Evolutionary conservation across 2,113 vertebrate species (phyloP).

Genomic region (Melanostigma gelatinosum): DNA sequence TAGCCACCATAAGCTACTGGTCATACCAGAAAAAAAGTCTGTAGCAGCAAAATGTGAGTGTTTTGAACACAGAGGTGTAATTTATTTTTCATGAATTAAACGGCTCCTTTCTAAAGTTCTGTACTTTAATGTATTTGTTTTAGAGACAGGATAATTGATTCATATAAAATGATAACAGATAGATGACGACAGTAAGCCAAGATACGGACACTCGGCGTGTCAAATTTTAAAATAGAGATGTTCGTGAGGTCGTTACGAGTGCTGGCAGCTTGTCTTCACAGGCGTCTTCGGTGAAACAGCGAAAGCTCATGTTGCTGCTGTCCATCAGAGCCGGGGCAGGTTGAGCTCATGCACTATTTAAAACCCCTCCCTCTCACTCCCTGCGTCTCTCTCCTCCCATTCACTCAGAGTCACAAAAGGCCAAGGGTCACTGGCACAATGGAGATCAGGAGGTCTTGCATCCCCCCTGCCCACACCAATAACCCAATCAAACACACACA

Average conservation of each 20-base stretch:
- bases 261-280: constrained; percentile 58
- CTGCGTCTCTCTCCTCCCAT: constrained; percentile 59
- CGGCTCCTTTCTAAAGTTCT: not conserved
- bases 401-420: constrained; percentile 71
- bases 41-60: not conserved
- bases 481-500: constrained; percentile 33
- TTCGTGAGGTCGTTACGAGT: constrained; percentile 36
- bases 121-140: not conserved
- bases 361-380: constrained; percentile 63
- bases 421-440: constrained; percentile 70
- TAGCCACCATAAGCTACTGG: not conserved
- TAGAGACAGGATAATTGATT: not conserved
- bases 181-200: not conserved
- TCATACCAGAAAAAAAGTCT: not conserved
- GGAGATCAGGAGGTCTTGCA: constrained; percentile 58
- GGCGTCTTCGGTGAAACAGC: constrained; percentile 56
- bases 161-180: not conserved
- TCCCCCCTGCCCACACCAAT: constrained; percentile 37
- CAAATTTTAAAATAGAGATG: constrained; percentile 48
- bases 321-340: constrained; percentile 67
- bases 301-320: constrained; percentile 69
- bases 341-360: constrained; percentile 79
- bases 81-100: not conserved
- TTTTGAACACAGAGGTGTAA: not conserved
- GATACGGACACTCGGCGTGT: not conserved